Conservation (phyloP, 2,797 vertebrate species). For the Lagorchestes hirsutus region DNA sequence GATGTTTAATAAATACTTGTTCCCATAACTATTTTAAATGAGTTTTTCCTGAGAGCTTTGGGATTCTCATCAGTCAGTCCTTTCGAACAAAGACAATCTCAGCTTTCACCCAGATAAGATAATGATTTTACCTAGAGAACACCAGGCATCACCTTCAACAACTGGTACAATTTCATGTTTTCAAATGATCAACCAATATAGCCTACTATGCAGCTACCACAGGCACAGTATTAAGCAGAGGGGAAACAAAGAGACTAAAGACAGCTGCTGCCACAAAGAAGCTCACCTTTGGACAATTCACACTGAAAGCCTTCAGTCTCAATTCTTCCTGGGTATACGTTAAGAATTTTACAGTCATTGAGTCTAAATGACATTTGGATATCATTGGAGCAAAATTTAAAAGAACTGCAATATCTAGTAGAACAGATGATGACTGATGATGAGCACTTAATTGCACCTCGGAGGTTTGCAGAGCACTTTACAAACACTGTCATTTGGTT, state of each 20-base stretch:
- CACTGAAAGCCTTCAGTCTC: not conserved
- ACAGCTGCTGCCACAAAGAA: not conserved
- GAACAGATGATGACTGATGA: not conserved
- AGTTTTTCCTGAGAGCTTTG: not conserved
- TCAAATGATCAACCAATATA: not conserved
- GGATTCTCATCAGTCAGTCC: not conserved
- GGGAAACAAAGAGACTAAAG: not conserved
- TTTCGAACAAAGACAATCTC: not conserved
- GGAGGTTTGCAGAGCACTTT: not conserved
- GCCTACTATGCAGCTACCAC: not conserved
- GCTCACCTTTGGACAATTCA: not conserved
- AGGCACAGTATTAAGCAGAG: not conserved
- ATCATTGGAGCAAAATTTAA: not conserved
- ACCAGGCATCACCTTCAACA: not conserved
- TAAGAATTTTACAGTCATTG: not conserved
- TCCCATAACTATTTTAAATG: not conserved
- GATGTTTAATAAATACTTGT: not conserved
- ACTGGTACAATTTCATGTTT: not conserved
- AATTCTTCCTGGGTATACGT: not conserved
- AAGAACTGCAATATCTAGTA: not conserved
- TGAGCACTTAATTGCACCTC: not conserved
- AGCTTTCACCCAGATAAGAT: not conserved
- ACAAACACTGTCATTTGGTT: not conserved
- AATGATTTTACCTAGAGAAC: not conserved
- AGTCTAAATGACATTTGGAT: not conserved